Conservation (phyloP, 2,113 vertebrate genomes). For the Copsychus sechellarum region DNA sequence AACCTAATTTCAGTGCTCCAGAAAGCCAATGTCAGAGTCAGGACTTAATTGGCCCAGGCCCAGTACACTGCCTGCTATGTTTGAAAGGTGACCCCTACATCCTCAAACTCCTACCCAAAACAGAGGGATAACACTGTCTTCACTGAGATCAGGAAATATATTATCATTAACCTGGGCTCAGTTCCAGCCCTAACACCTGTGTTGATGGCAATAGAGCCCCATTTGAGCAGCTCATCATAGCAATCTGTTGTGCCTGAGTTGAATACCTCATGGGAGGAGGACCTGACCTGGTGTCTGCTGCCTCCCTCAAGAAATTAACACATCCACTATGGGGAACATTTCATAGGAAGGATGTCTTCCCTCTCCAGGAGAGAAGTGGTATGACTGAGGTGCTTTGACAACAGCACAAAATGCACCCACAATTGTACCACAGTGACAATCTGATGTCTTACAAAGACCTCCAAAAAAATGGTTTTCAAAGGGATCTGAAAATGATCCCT, state of each 20-base stretch:
- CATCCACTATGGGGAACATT: background rate
- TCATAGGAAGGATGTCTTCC: background rate
- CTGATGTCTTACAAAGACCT: background rate
- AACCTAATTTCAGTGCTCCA: background rate
- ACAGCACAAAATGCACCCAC: background rate
- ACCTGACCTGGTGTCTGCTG: background rate
- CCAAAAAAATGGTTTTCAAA: background rate
- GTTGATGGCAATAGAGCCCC: background rate
- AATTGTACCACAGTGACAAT: background rate
- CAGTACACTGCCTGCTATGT: background rate
- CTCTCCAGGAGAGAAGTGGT: background rate
- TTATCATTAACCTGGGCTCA: background rate
- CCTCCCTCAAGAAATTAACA: background rate
- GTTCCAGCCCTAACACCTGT: background rate
- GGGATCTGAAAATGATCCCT: background rate
- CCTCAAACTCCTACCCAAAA: background rate
- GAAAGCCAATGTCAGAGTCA: background rate
- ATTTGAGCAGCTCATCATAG: background rate
- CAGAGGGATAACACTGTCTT: background rate
- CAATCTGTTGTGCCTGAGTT: background rate
- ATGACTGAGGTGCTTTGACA: background rate
- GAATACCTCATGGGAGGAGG: background rate
- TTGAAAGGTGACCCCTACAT: background rate
- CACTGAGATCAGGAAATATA: background rate
- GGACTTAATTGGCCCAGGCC: background rate